Conservation (phyloP, 2,888 invertebrate genomes). For the Aethes cnicana region DNA sequence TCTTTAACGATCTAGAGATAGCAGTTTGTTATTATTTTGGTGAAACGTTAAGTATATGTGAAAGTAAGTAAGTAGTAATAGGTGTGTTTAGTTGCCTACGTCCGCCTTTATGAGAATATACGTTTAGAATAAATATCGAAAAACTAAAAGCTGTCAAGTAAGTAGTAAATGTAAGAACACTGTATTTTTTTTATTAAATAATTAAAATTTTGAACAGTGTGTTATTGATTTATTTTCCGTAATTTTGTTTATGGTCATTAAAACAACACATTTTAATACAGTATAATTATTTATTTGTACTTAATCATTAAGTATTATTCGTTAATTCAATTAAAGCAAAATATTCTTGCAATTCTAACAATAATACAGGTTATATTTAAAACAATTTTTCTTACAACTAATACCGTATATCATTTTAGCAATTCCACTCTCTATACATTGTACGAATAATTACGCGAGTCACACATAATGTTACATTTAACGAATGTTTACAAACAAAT, state of each 20-base stretch:
- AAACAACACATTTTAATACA: constrained; percentile 9
- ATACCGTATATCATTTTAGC: not conserved
- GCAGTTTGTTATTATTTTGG: not conserved
- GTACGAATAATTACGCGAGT: not conserved
- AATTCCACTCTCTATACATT: not conserved
- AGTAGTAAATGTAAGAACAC: constrained; percentile 48
- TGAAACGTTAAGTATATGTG: constrained; percentile 1
- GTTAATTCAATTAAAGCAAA: constrained; percentile 3
- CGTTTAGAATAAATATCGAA: constrained; percentile 1
- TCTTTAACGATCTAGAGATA: not conserved
- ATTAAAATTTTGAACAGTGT: constrained; percentile 19
- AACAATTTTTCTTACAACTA: not conserved
- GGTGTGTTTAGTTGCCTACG: not conserved
- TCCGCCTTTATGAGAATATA: not conserved
- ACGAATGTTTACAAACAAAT: not conserved
- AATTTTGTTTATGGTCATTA: not conserved
- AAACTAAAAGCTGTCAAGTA: constrained; percentile 43
- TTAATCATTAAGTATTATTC: constrained; percentile 12
- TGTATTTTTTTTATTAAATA: constrained; percentile 55
- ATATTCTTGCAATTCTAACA: constrained; percentile 9
- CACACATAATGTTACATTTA: not conserved
- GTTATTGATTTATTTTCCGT: not conserved
- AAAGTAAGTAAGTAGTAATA: constrained; percentile 1
- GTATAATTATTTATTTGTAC: constrained; percentile 24
- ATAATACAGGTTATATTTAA: constrained; percentile 4